Evolutionary conservation across 2,113 vertebrate genomes (phyloP).

Genomic region (Pontoporia blainvillei): DNA sequence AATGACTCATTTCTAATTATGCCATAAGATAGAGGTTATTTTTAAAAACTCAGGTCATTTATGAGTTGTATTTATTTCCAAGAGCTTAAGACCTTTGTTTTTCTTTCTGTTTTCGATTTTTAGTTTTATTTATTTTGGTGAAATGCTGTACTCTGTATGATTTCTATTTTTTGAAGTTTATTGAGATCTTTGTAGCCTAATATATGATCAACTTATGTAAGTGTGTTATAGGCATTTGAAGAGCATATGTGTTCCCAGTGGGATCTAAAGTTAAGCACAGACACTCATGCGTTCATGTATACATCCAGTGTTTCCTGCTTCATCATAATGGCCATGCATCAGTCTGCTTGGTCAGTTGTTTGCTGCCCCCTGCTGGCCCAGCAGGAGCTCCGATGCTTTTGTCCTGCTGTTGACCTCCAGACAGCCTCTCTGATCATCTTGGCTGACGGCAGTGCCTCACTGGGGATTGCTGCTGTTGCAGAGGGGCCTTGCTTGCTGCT

Average conservation of each 20-base stretch:
- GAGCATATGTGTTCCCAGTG: neutral
- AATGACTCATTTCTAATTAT: slow-evolving; percentile 1
- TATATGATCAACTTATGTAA: neutral
- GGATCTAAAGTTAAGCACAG: neutral
- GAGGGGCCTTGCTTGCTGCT: neutral
- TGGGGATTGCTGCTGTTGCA: too few species aligned
- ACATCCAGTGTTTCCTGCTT: neutral
- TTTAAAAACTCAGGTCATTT: neutral
- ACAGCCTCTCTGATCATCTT: neutral
- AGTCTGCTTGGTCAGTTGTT: neutral
- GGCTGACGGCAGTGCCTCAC: neutral
- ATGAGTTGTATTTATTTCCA: neutral
- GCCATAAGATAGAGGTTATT: neutral
- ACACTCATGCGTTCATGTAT: neutral
- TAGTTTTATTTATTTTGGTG: neutral
- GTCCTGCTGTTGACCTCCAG: neutral
- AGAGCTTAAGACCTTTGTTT: neutral
- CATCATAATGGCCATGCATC: neutral
- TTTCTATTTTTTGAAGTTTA: neutral
- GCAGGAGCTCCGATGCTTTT: neutral
- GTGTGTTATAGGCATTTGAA: neutral
- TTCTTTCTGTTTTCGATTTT: neutral
- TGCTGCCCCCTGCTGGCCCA: neutral
- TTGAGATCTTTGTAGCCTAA: neutral
- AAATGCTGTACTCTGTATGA: neutral